Evolutionary conservation across 2,797 vertebrate species (phyloP), one percentile per base, ranked within the genome.

Genomic region (Eremophila alpestris): DNA sequence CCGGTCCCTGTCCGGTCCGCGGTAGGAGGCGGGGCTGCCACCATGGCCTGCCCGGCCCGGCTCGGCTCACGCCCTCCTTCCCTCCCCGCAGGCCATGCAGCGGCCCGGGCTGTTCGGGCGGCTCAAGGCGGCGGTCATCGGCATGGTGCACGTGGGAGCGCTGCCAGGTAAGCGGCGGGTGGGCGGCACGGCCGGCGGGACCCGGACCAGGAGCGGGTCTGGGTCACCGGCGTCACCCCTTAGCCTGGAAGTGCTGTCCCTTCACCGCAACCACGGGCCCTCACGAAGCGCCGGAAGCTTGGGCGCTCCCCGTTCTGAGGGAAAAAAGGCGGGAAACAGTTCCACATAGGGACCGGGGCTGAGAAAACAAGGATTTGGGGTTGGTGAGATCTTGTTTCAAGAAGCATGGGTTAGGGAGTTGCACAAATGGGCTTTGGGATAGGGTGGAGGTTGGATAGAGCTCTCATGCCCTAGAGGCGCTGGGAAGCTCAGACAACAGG

Each of bases 101-200:
- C 98, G 98, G 96, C 34, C 97, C 41, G 82, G 97, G 11, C 97
- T 98, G 27, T 98, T 99, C 59, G 98, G 98, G 17, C 97, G 97
- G 11, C 74, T 98, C 4, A 98, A 95, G 91, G 96, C 98, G 1
- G 98, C 98, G 14, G 97, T 98, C 10, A 96, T 99, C 59, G 99
- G 98, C 23, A 98, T 99, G 98, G 97, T 99, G 82, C 98, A 99
- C 51, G 98, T 99, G 11, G 97, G 97, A 97, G 98, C 99, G 3
- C 96, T 99, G 86, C 98, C 99, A 97, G 99, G 99, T 99, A 97
- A 96, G 91, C 54, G 32, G 34, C 21, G 29, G 49, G 51, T 23
- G 29, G 34, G 45, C 38, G 26, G 43, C 52, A 51, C 12, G 21
- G 62, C 45, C 38, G 11, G 54, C 17, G 5, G 12, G 22, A 27